Evolutionary conservation across 1,140 invertebrate species (phyloP).

Genomic region (Drosophila mauritiana): DNA sequence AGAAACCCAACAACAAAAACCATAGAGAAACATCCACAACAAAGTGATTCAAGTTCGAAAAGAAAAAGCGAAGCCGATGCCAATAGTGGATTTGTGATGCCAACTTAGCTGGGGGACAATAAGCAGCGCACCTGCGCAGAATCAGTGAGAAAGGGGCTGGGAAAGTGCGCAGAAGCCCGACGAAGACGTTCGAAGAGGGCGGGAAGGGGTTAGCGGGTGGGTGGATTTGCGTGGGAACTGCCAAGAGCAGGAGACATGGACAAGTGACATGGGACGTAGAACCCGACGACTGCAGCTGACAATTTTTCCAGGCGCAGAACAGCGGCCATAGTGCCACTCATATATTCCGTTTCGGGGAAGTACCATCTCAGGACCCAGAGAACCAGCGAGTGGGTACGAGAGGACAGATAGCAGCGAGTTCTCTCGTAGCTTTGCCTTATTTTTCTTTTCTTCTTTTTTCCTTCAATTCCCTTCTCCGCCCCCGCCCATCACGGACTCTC

Average conservation of each 20-base stretch:
- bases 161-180: conserved; percentile 11
- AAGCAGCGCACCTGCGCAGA: conserved; percentile 9
- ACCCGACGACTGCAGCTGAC: conserved; percentile 37
- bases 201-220: conserved; percentile 4
- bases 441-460: background rate
- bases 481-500: background rate
- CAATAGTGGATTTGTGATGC: conserved; percentile 53
- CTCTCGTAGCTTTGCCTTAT: background rate
- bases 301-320: conserved; percentile 26
- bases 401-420: conserved; percentile 22
- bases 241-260: conserved; percentile 5
- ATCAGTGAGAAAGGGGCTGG: background rate
- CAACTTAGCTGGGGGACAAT: conserved; percentile 22
- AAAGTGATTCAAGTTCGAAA: conserved; percentile 15
- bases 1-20: conserved; percentile 18
- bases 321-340: background rate
- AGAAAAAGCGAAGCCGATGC: conserved; percentile 21
- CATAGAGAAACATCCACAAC: conserved; percentile 20
- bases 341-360: background rate
- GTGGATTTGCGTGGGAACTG: conserved; percentile 25
- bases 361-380: background rate
- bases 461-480: background rate
- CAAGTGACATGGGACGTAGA: conserved; percentile 10
- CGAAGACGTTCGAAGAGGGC: background rate
- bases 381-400: conserved; percentile 9